phyloP scores from a whole-genome alignment of 2,888 invertebrate species.

The Piscicola geometra region DNA sequence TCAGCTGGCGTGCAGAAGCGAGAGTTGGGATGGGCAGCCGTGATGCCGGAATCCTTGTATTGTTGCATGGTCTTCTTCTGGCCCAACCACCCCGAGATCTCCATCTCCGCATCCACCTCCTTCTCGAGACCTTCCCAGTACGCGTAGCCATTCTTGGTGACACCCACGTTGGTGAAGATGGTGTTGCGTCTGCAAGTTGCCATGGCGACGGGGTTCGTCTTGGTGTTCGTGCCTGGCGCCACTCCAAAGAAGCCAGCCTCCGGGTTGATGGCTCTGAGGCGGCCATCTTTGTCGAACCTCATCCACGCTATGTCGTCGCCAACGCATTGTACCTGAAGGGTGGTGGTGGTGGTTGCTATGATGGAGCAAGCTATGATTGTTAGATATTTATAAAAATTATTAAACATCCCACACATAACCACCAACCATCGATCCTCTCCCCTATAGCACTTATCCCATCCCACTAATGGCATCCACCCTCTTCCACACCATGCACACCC shows the following conservation, averaged over 20 bases:
- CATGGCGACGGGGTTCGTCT: constrained; percentile 47
- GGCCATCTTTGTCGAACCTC: constrained; percentile 46
- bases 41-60: constrained; percentile 41
- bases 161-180: constrained; percentile 48
- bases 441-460: too few species aligned
- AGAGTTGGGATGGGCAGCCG: constrained; percentile 48
- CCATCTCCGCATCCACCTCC: constrained; percentile 39
- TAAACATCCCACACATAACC: too few species aligned
- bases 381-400: not conserved
- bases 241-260: constrained; percentile 49
- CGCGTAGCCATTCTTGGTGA: constrained; percentile 45
- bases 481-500: too few species aligned
- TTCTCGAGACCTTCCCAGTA: constrained; percentile 49
- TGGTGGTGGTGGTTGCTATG: not conserved
- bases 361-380: not conserved
- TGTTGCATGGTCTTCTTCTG: constrained; percentile 33
- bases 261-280: constrained; percentile 47
- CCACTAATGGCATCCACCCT: too few species aligned
- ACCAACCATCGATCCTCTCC: too few species aligned
- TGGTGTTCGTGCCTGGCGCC: constrained; percentile 45
- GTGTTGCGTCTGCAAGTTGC: constrained; percentile 44
- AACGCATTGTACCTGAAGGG: constrained; percentile 41
- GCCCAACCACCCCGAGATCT: constrained; percentile 44
- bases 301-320: constrained; percentile 49
- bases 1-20: constrained; percentile 46